phyloP scores from a whole-genome alignment of 2,888 invertebrate genomes.

The Lacanobia oleracea region DNA sequence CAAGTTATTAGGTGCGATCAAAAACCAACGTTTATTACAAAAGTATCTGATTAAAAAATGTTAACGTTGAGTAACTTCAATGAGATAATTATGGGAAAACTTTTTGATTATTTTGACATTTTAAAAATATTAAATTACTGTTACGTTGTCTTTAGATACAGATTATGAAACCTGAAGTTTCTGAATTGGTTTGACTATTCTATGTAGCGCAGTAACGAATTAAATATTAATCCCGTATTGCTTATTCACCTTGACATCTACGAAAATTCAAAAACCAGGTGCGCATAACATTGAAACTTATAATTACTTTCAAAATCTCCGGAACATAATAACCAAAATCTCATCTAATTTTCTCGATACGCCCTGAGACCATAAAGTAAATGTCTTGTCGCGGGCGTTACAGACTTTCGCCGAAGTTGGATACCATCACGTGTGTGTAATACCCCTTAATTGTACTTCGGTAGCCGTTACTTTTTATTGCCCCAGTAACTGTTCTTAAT shows the following conservation, averaged over 20 bases:
- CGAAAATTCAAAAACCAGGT: slow-evolving; percentile 22
- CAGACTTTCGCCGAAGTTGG: slow-evolving; percentile 57
- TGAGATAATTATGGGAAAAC: slow-evolving; percentile 3
- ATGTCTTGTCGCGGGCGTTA: slow-evolving; percentile 49
- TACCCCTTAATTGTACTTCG: slow-evolving; percentile 74
- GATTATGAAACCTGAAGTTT: background rate
- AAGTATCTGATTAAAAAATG: slow-evolving; percentile 1
- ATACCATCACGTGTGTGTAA: slow-evolving; percentile 69
- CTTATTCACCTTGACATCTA: slow-evolving; percentile 19
- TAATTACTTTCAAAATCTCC: slow-evolving; percentile 52
- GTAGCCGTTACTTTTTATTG: slow-evolving; percentile 77
- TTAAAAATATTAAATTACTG: background rate
- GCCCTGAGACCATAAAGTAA: slow-evolving; percentile 50
- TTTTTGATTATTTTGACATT: slow-evolving; percentile 3
- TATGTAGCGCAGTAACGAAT: background rate
- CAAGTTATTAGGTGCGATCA: background rate
- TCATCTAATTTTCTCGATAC: slow-evolving; percentile 57
- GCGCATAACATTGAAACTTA: slow-evolving; percentile 43
- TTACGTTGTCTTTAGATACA: background rate
- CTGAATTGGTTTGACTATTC: background rate
- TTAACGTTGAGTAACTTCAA: background rate
- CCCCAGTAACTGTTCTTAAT: slow-evolving; percentile 69
- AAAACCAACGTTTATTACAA: slow-evolving; percentile 17
- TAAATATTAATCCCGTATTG: background rate
- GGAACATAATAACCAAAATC: slow-evolving; percentile 45